phyloP scores from a whole-genome alignment of 1,140 invertebrate genomes.

The Drosophila subobscura region DNA sequence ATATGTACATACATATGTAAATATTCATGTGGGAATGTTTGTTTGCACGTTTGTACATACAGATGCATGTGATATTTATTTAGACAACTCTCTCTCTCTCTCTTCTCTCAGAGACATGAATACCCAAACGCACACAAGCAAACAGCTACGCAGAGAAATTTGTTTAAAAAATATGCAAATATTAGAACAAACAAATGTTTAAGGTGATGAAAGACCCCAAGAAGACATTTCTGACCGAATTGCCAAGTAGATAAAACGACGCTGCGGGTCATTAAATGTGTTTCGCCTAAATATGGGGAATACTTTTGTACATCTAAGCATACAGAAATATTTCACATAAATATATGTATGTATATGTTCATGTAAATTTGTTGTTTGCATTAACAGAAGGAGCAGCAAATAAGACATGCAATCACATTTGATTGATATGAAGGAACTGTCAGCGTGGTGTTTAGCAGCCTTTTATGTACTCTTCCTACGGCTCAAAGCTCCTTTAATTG shows the following conservation, averaged over 20 bases:
- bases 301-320: neutral
- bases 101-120: no score
- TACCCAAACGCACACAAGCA: constrained; percentile 17
- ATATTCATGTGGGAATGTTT: no score
- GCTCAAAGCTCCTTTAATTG: neutral
- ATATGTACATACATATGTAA: no score
- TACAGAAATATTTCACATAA: constrained; percentile 1
- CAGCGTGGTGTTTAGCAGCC: no score
- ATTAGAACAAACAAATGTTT: constrained; percentile 6
- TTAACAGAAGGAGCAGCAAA: neutral
- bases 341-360: constrained; percentile 8
- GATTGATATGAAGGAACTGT: neutral
- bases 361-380: neutral
- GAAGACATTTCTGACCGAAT: neutral
- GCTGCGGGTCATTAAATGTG: constrained; percentile 12
- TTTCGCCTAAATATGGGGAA: neutral
- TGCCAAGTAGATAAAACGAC: constrained; percentile 8
- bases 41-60: neutral
- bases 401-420: constrained; percentile 2
- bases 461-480: no score
- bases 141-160: constrained; percentile 1
- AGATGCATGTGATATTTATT: constrained; percentile 13
- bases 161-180: constrained; percentile 5
- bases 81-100: no score
- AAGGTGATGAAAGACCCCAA: no score